phyloP scores from a whole-genome alignment of 1,140 invertebrate species.

The Brachionus paranguensis region DNA sequence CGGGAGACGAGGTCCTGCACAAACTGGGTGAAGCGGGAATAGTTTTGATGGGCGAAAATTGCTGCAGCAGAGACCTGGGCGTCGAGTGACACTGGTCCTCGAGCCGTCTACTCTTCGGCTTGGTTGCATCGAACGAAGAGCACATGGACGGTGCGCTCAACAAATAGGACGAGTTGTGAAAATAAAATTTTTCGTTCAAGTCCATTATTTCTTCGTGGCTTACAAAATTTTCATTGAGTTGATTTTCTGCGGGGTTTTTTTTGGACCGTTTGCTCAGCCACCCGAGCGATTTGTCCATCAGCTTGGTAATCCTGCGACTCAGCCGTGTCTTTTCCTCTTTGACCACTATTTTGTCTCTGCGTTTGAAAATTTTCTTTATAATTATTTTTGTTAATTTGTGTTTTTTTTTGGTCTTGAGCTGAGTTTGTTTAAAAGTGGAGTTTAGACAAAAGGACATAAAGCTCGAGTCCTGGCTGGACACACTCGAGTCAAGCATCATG shows the following conservation, averaged over 20 bases:
- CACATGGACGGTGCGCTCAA: slow-evolving; percentile 13
- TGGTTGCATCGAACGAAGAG: neutral
- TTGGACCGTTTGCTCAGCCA: neutral
- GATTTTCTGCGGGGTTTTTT: neutral
- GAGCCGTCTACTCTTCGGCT: neutral
- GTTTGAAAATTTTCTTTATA: neutral
- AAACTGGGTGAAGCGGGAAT: neutral
- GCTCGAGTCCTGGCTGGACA: neutral
- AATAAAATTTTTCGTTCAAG: slow-evolving; percentile 7
- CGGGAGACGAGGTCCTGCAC: neutral
- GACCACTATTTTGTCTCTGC: neutral
- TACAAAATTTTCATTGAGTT: neutral
- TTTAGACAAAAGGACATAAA: neutral
- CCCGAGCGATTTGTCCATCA: slow-evolving; percentile 10
- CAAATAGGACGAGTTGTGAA: slow-evolving; percentile 3
- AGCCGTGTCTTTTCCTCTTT: neutral
- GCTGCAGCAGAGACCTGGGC: neutral
- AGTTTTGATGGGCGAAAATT: slow-evolving; percentile 10
- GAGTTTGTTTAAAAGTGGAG: neutral
- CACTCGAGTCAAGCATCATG: neutral
- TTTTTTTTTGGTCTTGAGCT: neutral
- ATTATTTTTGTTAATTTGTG: neutral
- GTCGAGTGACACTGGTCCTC: neutral
- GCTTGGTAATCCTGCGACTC: neutral
- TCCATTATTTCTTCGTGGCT: neutral